phyloP scores from a whole-genome alignment of 2,113 vertebrate species.

The Lates calcarifer region DNA sequence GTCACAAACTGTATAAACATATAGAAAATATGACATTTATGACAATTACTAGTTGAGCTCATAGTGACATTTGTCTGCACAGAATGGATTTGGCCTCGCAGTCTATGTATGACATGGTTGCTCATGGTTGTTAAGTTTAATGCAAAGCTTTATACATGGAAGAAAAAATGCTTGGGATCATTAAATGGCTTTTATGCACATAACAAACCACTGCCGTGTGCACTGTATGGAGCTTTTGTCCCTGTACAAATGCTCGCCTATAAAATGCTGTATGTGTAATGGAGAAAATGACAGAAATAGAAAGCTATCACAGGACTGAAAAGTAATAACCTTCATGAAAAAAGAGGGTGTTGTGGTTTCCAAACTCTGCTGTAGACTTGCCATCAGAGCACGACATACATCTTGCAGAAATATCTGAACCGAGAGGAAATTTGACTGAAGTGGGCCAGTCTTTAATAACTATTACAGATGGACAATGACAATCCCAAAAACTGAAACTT shows the following conservation, averaged over 20 bases:
- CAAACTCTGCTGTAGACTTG: conserved; percentile 55
- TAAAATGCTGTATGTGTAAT: conserved; percentile 58
- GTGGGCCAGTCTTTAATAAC: conserved; percentile 53
- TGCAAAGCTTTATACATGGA: conserved; percentile 11
- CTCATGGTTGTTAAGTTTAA: conserved; percentile 46
- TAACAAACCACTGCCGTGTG: neutral
- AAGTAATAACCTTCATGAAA: conserved; percentile 43
- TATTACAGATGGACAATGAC: conserved; percentile 61
- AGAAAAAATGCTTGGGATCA: conserved; percentile 20
- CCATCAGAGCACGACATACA: conserved; percentile 46
- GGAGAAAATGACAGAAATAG: conserved; percentile 62
- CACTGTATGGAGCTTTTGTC: conserved; percentile 45
- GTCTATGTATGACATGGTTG: conserved; percentile 27
- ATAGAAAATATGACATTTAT: conserved; percentile 3
- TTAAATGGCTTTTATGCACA: conserved; percentile 25
- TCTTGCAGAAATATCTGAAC: conserved; percentile 51
- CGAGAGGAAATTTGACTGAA: conserved; percentile 56
- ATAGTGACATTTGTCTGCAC: neutral
- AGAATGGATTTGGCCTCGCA: neutral
- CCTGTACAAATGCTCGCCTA: conserved; percentile 19
- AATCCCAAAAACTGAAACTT: conserved; percentile 23
- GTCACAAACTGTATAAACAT: neutral
- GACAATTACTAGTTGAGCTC: conserved; percentile 8
- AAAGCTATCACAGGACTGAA: conserved; percentile 55
- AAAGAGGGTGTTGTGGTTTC: conserved; percentile 46